These are phyloP conservation scores for Epinotia brunnichana DNA, from an alignment of 2,888 invertebrate genomes.

Conservation along the genomic window DNA sequence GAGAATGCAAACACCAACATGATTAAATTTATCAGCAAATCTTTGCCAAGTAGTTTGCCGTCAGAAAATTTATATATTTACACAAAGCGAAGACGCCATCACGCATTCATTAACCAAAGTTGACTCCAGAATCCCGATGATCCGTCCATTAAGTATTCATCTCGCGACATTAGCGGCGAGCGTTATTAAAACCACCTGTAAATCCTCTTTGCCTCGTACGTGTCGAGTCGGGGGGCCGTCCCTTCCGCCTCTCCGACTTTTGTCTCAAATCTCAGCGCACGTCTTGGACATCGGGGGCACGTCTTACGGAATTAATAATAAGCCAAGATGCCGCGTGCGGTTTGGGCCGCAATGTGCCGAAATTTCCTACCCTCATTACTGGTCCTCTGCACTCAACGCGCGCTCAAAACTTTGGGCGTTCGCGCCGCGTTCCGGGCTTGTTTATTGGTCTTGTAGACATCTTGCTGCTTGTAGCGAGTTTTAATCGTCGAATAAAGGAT, in stretches of 20 bases:
- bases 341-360: slow-evolving; percentile 81
- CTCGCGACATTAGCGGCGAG: slow-evolving; percentile 79
- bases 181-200: slow-evolving; percentile 84
- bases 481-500: slow-evolving; percentile 80
- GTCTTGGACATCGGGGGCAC: slow-evolving; percentile 85
- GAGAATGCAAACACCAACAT: neutral
- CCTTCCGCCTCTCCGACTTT: slow-evolving; percentile 82
- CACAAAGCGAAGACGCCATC: slow-evolving; percentile 43
- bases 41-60: neutral
- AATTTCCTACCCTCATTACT: slow-evolving; percentile 83
- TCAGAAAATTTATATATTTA: slow-evolving; percentile 27
- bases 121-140: slow-evolving; percentile 66
- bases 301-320: slow-evolving; percentile 85
- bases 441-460: slow-evolving; percentile 80
- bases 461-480: slow-evolving; percentile 74
- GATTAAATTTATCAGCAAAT: neutral
- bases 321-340: slow-evolving; percentile 82
- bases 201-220: slow-evolving; percentile 79
- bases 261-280: slow-evolving; percentile 83
- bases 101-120: slow-evolving; percentile 63
- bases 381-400: slow-evolving; percentile 80
- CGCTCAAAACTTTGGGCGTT: slow-evolving; percentile 76
- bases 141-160: slow-evolving; percentile 82
- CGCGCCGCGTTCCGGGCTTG: slow-evolving; percentile 76
- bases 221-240: slow-evolving; percentile 54